phyloP scores from a whole-genome alignment of 2,113 vertebrate genomes.

The Prionailurus viverrinus region DNA sequence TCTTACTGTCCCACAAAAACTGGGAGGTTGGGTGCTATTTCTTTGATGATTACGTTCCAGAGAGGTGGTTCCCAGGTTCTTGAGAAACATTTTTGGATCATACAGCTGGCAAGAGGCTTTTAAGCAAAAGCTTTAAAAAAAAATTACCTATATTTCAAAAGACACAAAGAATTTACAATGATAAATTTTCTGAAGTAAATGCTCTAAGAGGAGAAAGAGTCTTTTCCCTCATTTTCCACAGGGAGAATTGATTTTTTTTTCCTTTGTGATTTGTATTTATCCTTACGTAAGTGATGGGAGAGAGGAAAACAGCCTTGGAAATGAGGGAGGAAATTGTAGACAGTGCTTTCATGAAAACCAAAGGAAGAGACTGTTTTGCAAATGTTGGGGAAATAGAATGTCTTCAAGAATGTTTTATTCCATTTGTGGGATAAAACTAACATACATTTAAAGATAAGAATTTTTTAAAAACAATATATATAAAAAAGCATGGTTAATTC shows the following conservation, averaged over 20 bases:
- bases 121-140: slow-evolving; percentile 13
- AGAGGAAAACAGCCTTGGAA: not conserved
- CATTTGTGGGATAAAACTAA: slow-evolving; percentile 22
- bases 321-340: not conserved
- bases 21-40: not conserved
- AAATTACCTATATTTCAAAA: slow-evolving; percentile 30
- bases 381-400: not conserved
- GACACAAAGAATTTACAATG: not conserved
- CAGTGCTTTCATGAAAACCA: not conserved
- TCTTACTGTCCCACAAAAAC: not conserved
- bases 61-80: not conserved
- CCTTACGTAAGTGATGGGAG: not conserved
- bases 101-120: slow-evolving; percentile 32
- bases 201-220: not conserved
- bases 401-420: not conserved
- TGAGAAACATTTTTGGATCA: slow-evolving; percentile 3
- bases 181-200: slow-evolving; percentile 8
- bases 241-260: not conserved
- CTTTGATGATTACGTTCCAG: not conserved
- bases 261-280: slow-evolving; percentile 15
- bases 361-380: not conserved
- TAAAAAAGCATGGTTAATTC: not conserved
- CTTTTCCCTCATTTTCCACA: not conserved
- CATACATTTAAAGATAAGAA: not conserved
- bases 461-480: not conserved